These are phyloP conservation scores for Heliconius ismenius DNA, from an alignment of 2,888 invertebrate species.

Conservation along the genomic window DNA sequence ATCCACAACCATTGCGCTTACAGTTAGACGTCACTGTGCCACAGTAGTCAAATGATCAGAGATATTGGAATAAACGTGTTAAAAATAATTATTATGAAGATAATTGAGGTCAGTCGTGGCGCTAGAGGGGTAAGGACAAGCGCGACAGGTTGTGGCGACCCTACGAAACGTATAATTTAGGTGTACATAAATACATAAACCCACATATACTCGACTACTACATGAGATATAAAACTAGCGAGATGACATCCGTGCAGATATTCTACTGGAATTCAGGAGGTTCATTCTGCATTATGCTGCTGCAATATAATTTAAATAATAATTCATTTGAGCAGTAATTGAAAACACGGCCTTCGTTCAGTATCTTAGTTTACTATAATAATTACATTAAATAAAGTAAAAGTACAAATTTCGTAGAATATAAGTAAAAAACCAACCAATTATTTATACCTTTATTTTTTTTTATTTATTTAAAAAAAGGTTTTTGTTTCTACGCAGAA, in stretches of 20 bases:
- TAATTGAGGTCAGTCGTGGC: too few species aligned
- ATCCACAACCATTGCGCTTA: background rate
- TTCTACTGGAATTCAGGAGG: background rate
- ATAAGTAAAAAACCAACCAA: background rate
- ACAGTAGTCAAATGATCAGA: too few species aligned
- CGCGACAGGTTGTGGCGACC: background rate
- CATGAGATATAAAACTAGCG: constrained; percentile 8
- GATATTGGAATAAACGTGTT: too few species aligned
- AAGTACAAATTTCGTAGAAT: background rate
- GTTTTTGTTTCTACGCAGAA: background rate
- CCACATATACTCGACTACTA: background rate
- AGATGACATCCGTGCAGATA: constrained; percentile 5
- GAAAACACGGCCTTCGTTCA: background rate
- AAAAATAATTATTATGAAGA: too few species aligned
- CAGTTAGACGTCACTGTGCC: too few species aligned
- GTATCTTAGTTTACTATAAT: background rate
- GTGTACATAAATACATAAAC: background rate
- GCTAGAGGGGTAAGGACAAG: too few species aligned
- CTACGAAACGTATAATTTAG: background rate
- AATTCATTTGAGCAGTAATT: background rate
- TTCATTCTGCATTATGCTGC: background rate
- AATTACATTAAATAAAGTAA: background rate
- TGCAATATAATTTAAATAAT: too few species aligned
- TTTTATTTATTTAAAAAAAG: constrained; percentile 1
- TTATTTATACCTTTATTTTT: background rate